phyloP scores from a whole-genome alignment of 2,113 vertebrate genomes.

The Ptilonorhynchus violaceus region DNA sequence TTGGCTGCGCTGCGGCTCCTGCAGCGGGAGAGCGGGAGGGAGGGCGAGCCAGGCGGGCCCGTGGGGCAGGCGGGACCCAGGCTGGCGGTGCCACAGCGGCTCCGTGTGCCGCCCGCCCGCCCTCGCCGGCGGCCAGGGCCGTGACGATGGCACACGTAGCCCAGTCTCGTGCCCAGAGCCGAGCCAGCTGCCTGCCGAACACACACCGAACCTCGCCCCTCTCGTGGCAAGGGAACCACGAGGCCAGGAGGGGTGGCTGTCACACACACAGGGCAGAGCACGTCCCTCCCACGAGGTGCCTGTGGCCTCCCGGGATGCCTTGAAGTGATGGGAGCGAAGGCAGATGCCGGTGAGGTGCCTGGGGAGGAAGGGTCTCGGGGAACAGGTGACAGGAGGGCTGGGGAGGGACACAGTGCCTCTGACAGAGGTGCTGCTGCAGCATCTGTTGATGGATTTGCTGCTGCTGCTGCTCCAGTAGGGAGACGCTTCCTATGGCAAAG shows the following conservation, averaged over 20 bases:
- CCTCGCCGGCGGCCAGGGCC: accelerated
- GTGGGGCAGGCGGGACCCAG: not conserved
- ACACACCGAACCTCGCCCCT: not conserved
- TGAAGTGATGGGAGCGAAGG: accelerated
- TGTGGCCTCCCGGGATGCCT: accelerated
- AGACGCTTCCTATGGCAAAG: not conserved
- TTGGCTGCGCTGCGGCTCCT: not conserved
- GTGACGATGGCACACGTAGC: accelerated
- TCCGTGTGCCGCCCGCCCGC: accelerated
- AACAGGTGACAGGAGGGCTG: not conserved
- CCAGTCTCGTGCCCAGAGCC: not conserved
- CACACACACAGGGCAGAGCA: not conserved
- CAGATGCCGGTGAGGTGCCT: not conserved
- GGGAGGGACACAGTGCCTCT: not conserved
- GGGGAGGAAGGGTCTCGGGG: not conserved
- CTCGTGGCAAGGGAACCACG: accelerated
- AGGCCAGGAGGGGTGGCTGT: accelerated
- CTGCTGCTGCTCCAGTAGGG: not conserved
- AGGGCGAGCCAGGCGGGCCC: not conserved
- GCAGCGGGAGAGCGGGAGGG: not conserved
- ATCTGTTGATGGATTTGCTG: not conserved
- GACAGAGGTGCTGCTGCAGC: not conserved
- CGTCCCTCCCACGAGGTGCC: accelerated
- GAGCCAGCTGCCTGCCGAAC: not conserved
- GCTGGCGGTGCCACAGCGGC: not conserved